Conservation (phyloP, 2,113 vertebrate genomes). For the Pygoscelis antarcticus region DNA sequence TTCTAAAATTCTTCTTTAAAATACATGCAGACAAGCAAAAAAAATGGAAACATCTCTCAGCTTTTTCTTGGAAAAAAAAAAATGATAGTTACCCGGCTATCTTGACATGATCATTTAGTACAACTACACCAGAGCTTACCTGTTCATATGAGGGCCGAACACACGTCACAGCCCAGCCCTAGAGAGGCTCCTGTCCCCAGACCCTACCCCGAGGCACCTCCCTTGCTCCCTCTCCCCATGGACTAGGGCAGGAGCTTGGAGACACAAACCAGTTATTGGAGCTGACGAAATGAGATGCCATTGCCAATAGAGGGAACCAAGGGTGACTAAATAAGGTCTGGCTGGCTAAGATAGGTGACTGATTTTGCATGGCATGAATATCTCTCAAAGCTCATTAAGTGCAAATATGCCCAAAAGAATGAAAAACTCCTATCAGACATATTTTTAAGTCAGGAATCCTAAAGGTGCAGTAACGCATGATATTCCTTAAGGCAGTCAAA, state of each 20-base stretch:
- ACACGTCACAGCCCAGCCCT: neutral
- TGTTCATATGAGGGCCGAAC: neutral
- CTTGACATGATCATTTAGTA: neutral
- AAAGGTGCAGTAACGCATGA: neutral
- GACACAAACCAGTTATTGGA: neutral
- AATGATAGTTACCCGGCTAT: neutral
- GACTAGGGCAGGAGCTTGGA: neutral
- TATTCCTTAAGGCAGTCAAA: slow-evolving; percentile 33
- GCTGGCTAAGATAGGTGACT: neutral
- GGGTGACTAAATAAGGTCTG: neutral
- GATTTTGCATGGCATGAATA: slow-evolving; percentile 2
- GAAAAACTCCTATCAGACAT: neutral
- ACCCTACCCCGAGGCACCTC: accelerated
- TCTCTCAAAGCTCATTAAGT: slow-evolving; percentile 20
- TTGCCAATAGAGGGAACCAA: neutral
- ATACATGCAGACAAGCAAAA: neutral
- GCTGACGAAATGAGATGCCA: neutral
- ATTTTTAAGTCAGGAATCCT: slow-evolving; percentile 46
- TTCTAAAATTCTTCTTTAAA: neutral
- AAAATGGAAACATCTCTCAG: neutral
- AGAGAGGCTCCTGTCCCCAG: neutral
- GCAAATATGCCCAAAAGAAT: slow-evolving; percentile 38
- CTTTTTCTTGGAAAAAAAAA: neutral
- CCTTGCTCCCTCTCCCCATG: neutral
- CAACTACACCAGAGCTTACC: neutral